These are phyloP conservation scores for Esox niger DNA, from an alignment of 2,113 vertebrate genomes.

Conservation along the genomic window DNA sequence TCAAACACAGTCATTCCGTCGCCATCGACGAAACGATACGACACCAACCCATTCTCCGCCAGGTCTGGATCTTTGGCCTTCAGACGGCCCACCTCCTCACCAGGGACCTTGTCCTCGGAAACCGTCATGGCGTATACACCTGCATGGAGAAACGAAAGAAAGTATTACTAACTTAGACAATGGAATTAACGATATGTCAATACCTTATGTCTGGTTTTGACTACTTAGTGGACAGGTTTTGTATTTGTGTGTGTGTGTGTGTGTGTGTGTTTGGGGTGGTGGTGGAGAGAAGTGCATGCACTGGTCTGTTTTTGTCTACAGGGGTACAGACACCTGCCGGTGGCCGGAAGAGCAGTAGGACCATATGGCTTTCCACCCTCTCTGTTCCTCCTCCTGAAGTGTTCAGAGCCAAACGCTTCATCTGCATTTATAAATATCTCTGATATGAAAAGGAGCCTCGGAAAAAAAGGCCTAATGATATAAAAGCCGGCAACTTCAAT, in stretches of 20 bases:
- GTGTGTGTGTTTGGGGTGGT: slow-evolving; percentile 10
- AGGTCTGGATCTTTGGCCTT: slow-evolving; percentile 95
- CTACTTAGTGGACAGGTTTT: neutral
- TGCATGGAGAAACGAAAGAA: slow-evolving; percentile 44
- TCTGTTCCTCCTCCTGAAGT: slow-evolving; percentile 19
- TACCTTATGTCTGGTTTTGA: too few relatives aligned
- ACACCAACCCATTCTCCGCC: slow-evolving; percentile 90
- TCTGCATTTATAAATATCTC: slow-evolving; percentile 47
- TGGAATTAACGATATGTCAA: too few relatives aligned
- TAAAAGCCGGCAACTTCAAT: slow-evolving; percentile 17
- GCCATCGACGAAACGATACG: slow-evolving; percentile 88
- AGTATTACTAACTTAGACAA: neutral
- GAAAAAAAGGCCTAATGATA: slow-evolving; percentile 3
- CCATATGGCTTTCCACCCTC: slow-evolving; percentile 60
- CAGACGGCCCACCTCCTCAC: slow-evolving; percentile 91
- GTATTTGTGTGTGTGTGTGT: slow-evolving; percentile 24
- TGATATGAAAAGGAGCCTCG: slow-evolving; percentile 24
- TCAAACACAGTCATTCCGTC: slow-evolving; percentile 88
- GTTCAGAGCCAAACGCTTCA: slow-evolving; percentile 40
- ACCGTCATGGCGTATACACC: slow-evolving; percentile 94
- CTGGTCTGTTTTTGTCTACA: too few relatives aligned
- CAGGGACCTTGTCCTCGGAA: slow-evolving; percentile 85
- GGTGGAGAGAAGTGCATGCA: too few relatives aligned
- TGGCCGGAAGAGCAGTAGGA: slow-evolving; percentile 49
- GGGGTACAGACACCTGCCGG: slow-evolving; percentile 58